Percentiles rank a stretch among this genome's conserved stretches.
These are phyloP conservation scores for Cnemophilus loriae DNA, from an alignment of 2,113 vertebrate genomes.

Conservation along the genomic window DNA sequence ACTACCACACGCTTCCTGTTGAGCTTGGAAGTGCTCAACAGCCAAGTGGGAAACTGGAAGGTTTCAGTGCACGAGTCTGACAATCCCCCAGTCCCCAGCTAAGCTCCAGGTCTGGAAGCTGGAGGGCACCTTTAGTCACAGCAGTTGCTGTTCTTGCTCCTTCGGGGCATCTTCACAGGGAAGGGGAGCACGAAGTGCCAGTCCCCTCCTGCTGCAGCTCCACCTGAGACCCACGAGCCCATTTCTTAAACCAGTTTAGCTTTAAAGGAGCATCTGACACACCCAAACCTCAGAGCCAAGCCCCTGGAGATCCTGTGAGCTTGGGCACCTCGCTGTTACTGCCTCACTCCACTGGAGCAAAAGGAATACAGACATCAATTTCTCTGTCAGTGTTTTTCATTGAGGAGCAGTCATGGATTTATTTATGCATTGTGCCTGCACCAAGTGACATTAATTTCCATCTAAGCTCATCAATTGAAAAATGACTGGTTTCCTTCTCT, in stretches of 20 bases:
- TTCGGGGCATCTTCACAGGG: background rate
- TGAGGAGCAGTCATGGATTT: background rate
- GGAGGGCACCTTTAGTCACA: background rate
- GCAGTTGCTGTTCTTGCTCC: background rate
- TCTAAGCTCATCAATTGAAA: slow-evolving; percentile 10
- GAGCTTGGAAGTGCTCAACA: background rate
- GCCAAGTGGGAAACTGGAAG: background rate
- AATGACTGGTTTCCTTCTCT: slow-evolving; percentile 1
- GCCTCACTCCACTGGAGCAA: background rate
- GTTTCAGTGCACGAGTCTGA: background rate
- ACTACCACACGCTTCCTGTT: background rate
- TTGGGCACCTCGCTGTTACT: background rate
- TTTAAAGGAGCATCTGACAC: background rate
- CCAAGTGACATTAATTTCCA: background rate
- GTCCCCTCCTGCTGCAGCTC: background rate
- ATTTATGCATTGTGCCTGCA: background rate
- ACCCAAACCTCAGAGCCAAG: background rate
- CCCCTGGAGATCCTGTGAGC: background rate
- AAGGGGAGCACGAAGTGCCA: background rate
- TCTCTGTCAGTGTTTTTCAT: background rate
- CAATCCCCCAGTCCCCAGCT: background rate
- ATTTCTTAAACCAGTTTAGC: background rate
- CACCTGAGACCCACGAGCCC: background rate
- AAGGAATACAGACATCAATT: background rate
- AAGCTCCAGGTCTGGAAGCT: background rate